Percentiles rank a stretch among this genome's conserved stretches.
phyloP scores from a whole-genome alignment of 2,797 vertebrate species.

The Chrosomus eos region DNA sequence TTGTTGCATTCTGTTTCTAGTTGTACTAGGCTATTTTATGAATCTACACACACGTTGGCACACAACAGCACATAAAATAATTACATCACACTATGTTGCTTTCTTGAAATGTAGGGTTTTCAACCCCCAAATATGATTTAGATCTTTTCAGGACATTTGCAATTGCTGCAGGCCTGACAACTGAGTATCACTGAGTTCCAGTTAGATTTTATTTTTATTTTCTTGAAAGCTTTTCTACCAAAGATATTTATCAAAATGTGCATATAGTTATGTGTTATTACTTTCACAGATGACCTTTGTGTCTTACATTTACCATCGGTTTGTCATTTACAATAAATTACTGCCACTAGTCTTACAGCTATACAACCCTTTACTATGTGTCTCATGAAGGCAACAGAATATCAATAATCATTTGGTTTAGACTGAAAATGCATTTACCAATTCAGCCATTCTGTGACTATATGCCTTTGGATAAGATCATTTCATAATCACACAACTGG shows the following conservation, averaged over 20 bases:
- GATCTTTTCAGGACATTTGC: background rate
- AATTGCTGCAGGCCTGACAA: slow-evolving; percentile 11
- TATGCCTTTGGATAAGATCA: background rate
- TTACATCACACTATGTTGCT: slow-evolving; percentile 5
- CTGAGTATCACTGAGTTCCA: background rate
- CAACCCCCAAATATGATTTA: background rate
- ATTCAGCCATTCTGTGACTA: background rate
- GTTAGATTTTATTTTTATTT: slow-evolving; percentile 4
- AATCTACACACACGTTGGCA: slow-evolving; percentile 2
- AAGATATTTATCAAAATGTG: slow-evolving; percentile 12
- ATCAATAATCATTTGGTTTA: slow-evolving; percentile 20
- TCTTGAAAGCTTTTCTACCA: slow-evolving; percentile 3
- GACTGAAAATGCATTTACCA: background rate
- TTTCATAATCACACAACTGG: background rate
- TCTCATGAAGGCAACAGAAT: slow-evolving; percentile 22
- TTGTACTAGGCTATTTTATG: slow-evolving; percentile 7
- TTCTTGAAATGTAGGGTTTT: background rate
- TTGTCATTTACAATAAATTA: background rate
- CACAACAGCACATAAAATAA: slow-evolving; percentile 14
- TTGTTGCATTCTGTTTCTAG: slow-evolving; percentile 29
- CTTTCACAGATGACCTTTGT: slow-evolving; percentile 3
- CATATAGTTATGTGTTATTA: slow-evolving; percentile 17
- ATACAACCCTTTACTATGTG: background rate
- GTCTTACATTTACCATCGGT: background rate
- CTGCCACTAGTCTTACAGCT: background rate